Conservation (phyloP, 2,888 invertebrate genomes). For the Sminthurides aquaticus region DNA sequence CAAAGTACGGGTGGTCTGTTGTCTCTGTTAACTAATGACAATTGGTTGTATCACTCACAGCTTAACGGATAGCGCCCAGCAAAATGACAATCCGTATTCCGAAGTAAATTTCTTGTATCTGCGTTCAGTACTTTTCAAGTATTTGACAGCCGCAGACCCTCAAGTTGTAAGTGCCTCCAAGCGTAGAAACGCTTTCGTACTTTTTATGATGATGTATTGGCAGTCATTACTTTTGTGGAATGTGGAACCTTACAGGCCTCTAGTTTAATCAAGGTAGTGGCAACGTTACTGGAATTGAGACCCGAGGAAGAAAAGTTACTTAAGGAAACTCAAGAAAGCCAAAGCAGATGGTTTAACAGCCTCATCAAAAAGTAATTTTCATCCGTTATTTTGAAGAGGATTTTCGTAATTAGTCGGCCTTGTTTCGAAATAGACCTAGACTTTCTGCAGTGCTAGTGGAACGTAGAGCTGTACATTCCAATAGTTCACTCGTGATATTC, state of each 20-base stretch:
- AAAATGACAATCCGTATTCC: conserved; percentile 6
- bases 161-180: conserved; percentile 29
- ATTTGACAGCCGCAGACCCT: conserved; percentile 34
- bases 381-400: no score
- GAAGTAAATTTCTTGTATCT: conserved; percentile 28
- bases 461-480: no score
- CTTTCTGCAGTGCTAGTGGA: no score
- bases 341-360: conserved; percentile 12
- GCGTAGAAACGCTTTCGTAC: background rate
- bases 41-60: no score
- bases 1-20: no score
- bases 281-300: conserved; percentile 31
- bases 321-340: conserved; percentile 14
- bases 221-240: background rate
- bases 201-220: background rate
- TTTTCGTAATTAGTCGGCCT: no score
- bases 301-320: conserved; percentile 32
- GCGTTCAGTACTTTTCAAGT: conserved; percentile 36
- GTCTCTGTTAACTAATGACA: no score
- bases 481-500: no score
- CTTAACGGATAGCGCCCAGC: conserved; percentile 13
- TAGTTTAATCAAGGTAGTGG: conserved; percentile 32
- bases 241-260: background rate
- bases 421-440: no score
- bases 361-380: background rate